Evolutionary conservation across 1,140 invertebrate genomes (phyloP).

Genomic region (Drosophila punjabiensis): DNA sequence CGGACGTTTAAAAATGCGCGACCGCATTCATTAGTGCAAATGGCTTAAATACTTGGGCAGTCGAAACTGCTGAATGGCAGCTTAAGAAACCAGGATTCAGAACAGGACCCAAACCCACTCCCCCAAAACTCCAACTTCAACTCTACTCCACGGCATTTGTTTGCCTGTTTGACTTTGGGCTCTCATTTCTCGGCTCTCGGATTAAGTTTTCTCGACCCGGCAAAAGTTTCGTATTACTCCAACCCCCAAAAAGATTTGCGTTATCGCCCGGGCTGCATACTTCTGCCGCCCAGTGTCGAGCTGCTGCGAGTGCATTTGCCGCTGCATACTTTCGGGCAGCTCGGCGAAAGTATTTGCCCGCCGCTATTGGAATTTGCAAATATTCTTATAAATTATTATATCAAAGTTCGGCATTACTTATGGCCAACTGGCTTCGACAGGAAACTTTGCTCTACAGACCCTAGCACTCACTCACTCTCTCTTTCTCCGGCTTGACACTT

Average conservation of each 20-base stretch:
- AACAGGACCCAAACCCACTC: neutral
- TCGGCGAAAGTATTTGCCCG: constrained; percentile 49
- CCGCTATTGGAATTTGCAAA: constrained; percentile 54
- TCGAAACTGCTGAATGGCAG: constrained; percentile 67
- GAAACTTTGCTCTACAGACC: constrained; percentile 7
- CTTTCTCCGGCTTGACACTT: constrained; percentile 42
- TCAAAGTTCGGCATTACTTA: constrained; percentile 57
- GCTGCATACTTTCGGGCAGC: constrained; percentile 74
- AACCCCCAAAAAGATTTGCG: constrained; percentile 24
- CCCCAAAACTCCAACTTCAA: neutral
- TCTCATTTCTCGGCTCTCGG: constrained; percentile 33
- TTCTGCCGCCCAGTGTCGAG: constrained; percentile 35
- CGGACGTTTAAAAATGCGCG: constrained; percentile 75
- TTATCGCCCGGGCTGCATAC: constrained; percentile 36
- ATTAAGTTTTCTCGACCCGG: constrained; percentile 70
- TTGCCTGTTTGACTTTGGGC: constrained; percentile 81
- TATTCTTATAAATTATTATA: constrained; percentile 64
- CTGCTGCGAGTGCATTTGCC: constrained; percentile 57
- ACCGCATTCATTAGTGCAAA: constrained; percentile 84
- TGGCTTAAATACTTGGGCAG: constrained; percentile 81
- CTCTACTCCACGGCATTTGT: constrained; percentile 46
- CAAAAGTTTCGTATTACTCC: constrained; percentile 42
- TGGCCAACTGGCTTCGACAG: constrained; percentile 38
- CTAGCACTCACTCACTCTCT: neutral
- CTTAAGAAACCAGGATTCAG: constrained; percentile 50